phyloP scores from a whole-genome alignment of 1,140 invertebrate species.

The Ctenoplectra terminalis region DNA sequence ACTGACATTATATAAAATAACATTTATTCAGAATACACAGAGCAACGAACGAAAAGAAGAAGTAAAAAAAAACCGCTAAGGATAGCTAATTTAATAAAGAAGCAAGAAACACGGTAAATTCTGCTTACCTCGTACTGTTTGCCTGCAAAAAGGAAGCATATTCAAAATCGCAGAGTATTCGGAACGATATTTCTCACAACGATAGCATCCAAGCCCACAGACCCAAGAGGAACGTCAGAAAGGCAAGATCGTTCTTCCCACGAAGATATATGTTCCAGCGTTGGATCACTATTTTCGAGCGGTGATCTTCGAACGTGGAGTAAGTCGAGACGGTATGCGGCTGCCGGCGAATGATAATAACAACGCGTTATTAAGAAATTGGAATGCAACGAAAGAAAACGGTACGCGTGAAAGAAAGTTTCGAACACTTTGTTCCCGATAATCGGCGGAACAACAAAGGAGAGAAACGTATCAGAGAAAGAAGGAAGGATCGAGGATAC shows the following conservation, averaged over 20 bases:
- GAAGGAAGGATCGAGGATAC: neutral
- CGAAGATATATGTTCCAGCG: slow-evolving; percentile 16
- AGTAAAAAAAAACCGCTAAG: neutral
- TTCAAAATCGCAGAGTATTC: neutral
- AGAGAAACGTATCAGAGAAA: neutral
- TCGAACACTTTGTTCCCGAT: neutral
- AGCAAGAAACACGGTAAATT: too few species aligned
- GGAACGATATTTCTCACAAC: too few species aligned
- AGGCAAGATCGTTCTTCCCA: slow-evolving; percentile 30
- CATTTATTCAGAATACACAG: neutral
- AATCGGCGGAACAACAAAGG: neutral
- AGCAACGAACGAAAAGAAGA: too few species aligned
- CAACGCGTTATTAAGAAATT: slow-evolving; percentile 45
- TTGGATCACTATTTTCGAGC: slow-evolving; percentile 12
- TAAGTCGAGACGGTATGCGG: slow-evolving; percentile 24
- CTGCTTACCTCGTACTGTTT: slow-evolving; percentile 22
- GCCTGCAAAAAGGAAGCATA: slow-evolving; percentile 8
- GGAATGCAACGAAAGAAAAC: neutral
- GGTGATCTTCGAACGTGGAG: slow-evolving; percentile 5
- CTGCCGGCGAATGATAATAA: slow-evolving; percentile 44
- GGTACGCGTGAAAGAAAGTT: neutral
- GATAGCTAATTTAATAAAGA: neutral
- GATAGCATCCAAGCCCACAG: slow-evolving; percentile 17
- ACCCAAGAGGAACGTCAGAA: slow-evolving; percentile 9
- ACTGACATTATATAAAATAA: neutral